Evolutionary conservation across 1,140 invertebrate species (phyloP).

Genomic region (Trichomalopsis sarcophagae): DNA sequence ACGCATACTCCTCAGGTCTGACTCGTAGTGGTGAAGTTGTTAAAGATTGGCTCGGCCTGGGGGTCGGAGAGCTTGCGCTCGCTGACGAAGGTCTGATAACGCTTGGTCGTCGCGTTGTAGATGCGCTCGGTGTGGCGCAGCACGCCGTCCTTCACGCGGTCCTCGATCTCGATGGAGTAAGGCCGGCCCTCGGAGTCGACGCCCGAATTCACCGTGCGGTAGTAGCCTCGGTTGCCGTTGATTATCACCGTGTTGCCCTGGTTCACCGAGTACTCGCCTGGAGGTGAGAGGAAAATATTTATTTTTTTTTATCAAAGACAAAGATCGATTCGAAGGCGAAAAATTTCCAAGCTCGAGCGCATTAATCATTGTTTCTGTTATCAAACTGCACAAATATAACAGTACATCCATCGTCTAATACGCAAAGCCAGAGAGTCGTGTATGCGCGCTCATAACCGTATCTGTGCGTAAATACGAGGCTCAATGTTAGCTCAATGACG

Average conservation of each 20-base stretch:
- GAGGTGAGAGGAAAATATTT: background rate
- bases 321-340: background rate
- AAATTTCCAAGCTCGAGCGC: no score
- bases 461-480: no score
- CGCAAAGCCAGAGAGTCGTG: no score
- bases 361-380: background rate
- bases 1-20: background rate
- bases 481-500: no score
- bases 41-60: conserved; percentile 53
- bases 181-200: conserved; percentile 50
- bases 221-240: background rate
- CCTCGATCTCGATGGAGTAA: conserved; percentile 52
- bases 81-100: conserved; percentile 39
- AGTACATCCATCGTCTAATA: no score
- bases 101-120: conserved; percentile 50
- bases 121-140: conserved; percentile 55
- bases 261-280: background rate
- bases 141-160: conserved; percentile 47
- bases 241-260: background rate
- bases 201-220: background rate
- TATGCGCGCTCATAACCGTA: no score
- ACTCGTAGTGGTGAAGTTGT: background rate
- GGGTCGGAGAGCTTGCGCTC: conserved; percentile 56
- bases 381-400: background rate
- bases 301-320: background rate